Evolutionary conservation across 2,888 invertebrate genomes (phyloP), one percentile per base, ranked within the genome.

Genomic region (Apamea epomidion): DNA sequence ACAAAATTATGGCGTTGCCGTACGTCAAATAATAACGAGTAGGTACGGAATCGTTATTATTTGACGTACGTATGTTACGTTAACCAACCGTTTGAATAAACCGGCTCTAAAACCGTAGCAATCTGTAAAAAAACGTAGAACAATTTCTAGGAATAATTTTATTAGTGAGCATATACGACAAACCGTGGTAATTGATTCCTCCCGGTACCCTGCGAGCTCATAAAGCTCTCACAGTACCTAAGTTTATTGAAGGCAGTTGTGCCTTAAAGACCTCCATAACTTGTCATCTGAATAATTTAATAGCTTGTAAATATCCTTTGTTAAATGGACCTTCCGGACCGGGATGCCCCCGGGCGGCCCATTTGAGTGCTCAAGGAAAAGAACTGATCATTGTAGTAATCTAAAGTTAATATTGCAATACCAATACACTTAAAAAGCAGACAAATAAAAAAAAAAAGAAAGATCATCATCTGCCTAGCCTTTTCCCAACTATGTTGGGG

Each of bases 301-400:
- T 76, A 48, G 18, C 29, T 58, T 71, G 29, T 80, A 60, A 75
- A 54, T n/a, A 10, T 54, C 16, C 1, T 29, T 68, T n/a, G 25
- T 25, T 5, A 69, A 80, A n/a, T 58, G 45, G 29, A 58, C 37
- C 54, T 45, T 21, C 18, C 29, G 21, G 29, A 16, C 21, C 16
- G 1, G 21, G 32, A 29, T 18, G 16, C 12, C 16, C 21, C 1
- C 37, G 21, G 25, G 29, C 6, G 29, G 0, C 0, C 14, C 16
- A 54, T 74, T 75, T 42, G 0, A 21, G 0, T 54, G 25, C 6
- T 25, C 25, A 75, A 32, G n/a, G 7, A 74, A 37, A 73, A n/a
- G 14, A 29, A 29, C 16, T 18, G 6, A 21, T 21, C 12, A 18
- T 42, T 72, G 0, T 10, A 25, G 25, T 25, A 54, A 25, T 54